Conservation (phyloP, 2,113 vertebrate species). For the Podarcis cretensis region DNA sequence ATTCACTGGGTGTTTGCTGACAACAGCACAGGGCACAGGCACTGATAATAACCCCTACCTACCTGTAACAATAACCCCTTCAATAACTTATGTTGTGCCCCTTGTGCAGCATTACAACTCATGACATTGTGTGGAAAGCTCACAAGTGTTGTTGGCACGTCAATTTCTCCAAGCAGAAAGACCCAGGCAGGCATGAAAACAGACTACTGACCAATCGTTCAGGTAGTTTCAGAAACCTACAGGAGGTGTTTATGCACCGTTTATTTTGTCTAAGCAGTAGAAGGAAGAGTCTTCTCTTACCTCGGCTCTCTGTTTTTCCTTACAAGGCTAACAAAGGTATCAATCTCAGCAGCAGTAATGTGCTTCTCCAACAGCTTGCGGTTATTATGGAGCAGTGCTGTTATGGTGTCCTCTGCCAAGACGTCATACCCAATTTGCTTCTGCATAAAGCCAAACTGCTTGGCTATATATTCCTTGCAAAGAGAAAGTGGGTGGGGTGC, state of each 20-base stretch:
- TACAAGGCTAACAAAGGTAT: slow-evolving; percentile 97
- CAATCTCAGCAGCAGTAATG: slow-evolving; percentile 97
- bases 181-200: not conserved
- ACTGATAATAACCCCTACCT: not conserved
- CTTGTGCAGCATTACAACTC: not conserved
- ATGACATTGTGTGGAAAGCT: not conserved
- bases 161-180: not conserved
- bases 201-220: not conserved
- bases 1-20: not conserved
- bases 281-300: slow-evolving; percentile 70
- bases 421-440: slow-evolving; percentile 99
- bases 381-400: slow-evolving; percentile 95
- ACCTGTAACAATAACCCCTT: too few species aligned
- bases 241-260: too few species aligned
- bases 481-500: not conserved
- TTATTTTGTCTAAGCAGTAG: not conserved
- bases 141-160: not conserved
- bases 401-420: slow-evolving; percentile 97
- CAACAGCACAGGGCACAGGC: not conserved
- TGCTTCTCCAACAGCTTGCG: slow-evolving; percentile 97
- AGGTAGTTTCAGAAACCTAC: not conserved
- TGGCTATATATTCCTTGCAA: slow-evolving; percentile 95
- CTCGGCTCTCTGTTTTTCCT: slow-evolving; percentile 97
- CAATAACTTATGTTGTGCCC: not conserved
- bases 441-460: slow-evolving; percentile 99